Base-by-base conservation (phyloP, 2,888 invertebrate species). In the Chloromyia formosa region DNA sequence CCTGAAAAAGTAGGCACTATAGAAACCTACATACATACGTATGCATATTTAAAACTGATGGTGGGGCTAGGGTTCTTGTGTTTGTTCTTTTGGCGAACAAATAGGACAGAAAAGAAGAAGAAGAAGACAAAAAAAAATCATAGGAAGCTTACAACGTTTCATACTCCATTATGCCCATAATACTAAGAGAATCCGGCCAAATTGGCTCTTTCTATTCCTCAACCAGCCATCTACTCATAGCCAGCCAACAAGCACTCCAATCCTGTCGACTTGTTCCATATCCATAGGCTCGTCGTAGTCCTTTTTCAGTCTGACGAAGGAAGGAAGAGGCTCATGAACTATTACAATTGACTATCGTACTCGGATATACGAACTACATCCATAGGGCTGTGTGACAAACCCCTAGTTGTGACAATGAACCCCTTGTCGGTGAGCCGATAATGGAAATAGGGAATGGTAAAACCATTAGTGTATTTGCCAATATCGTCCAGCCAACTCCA, bases 61-160 rank as follows among this genome's bases (percentile, higher is more conserved):
- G 66, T 22, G 66, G 66, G 16, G 66, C 4, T 35, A 9, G n/a
- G 42, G 35, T 49, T 66, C 49, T 49, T 49, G 49, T 66, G 45
- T 49, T 49, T 66, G 66, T 49, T 66, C 66, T 49, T 66, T 66
- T 49, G 66, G 49, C 66, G 66, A 66, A 66, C 66, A 35, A 62
- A 66, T 66, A 23, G 66, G 56, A 16, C 53, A 16, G 53, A 35
- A 35, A 7, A 35, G 27, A 35, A 35, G 27, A 35, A 35, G 53
- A 14, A 53, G 53, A 53, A n/a, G 42, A 49, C 16, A 66, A 66
- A 66, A 45, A 66, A 45, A 3, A 45, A 45, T 61, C 35, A 27
- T 18, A 45, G 66, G 66, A 66, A 66, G 22, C 66, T 66, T 66
- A 62, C 62, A 16, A 66, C 49, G 66, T 35, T 22, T 49, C 14